Percentiles rank a stretch among this genome's conserved stretches.
These are phyloP conservation scores for Eupithecia tripunctaria DNA, from an alignment of 2,888 invertebrate species.

Conservation along the genomic window DNA sequence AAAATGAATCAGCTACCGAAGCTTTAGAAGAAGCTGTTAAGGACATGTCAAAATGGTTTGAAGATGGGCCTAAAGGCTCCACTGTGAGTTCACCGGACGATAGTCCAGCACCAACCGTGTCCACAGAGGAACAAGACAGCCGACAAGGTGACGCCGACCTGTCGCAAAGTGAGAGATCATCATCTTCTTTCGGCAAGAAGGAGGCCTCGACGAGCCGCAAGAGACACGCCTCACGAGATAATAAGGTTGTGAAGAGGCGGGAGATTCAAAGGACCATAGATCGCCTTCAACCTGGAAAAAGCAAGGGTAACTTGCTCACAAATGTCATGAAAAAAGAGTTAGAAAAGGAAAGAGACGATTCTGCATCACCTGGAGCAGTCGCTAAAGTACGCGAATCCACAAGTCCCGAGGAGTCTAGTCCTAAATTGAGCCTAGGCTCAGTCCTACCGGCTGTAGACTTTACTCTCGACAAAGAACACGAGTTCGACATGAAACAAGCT, in stretches of 20 bases:
- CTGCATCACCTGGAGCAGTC: constrained; percentile 79
- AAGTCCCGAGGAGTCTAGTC: constrained; percentile 88
- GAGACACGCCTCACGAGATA: constrained; percentile 73
- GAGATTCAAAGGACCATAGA: constrained; percentile 93
- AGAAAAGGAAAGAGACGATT: constrained; percentile 84
- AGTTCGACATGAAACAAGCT: constrained; percentile 76
- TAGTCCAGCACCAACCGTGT: constrained; percentile 88
- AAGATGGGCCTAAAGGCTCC: constrained; percentile 91
- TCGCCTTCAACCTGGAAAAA: constrained; percentile 92
- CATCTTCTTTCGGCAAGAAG: constrained; percentile 60
- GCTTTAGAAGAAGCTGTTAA: constrained; percentile 88
- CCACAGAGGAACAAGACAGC: constrained; percentile 85
- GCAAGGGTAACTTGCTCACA: constrained; percentile 92
- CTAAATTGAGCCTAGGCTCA: constrained; percentile 93
- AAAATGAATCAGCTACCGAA: constrained; percentile 84
- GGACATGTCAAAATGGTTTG: constrained; percentile 95
- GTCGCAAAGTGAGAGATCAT: constrained; percentile 71
- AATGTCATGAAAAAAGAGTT: constrained; percentile 85
- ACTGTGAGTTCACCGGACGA: constrained; percentile 91
- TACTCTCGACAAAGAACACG: constrained; percentile 87
- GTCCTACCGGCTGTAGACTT: constrained; percentile 90
- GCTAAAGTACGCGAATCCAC: constrained; percentile 85
- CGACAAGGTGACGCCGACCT: constrained; percentile 75
- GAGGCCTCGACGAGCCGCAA: constrained; percentile 74
- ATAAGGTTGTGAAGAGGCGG: constrained; percentile 81